Conservation (phyloP, 2,113 vertebrate genomes). For the Rafetus swinhoei region DNA sequence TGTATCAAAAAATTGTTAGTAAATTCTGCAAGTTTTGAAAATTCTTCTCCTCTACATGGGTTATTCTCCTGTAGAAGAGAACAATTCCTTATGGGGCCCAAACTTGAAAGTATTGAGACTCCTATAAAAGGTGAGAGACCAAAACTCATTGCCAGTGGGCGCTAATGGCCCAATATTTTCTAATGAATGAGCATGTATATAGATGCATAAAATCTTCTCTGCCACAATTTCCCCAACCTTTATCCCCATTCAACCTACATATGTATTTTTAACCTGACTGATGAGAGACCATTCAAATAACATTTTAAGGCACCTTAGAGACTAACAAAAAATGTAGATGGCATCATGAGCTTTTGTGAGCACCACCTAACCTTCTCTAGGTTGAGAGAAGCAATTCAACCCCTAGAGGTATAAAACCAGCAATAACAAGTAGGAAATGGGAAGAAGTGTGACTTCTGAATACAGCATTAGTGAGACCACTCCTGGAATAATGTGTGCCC, state of each 20-base stretch:
- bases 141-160: background rate
- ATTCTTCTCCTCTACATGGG: accelerated
- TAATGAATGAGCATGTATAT: background rate
- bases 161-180: background rate
- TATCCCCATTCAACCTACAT: background rate
- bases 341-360: too few species aligned
- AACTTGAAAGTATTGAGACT: background rate
- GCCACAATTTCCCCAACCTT: background rate
- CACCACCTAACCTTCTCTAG: too few species aligned
- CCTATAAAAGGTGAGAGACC: background rate
- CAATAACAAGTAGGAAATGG: constrained; percentile 11
- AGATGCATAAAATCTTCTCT: background rate
- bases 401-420: constrained; percentile 39
- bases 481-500: constrained; percentile 7
- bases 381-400: background rate
- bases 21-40: background rate
- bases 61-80: background rate
- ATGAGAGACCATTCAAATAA: too few species aligned
- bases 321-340: too few species aligned
- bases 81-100: background rate
- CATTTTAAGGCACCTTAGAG: too few species aligned
- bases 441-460: background rate
- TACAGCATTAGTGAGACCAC: constrained; percentile 53
- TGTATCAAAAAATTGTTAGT: background rate
- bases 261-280: background rate